Evolutionary conservation across 2,797 vertebrate genomes (phyloP).

Genomic region (Erethizon dorsatum): DNA sequence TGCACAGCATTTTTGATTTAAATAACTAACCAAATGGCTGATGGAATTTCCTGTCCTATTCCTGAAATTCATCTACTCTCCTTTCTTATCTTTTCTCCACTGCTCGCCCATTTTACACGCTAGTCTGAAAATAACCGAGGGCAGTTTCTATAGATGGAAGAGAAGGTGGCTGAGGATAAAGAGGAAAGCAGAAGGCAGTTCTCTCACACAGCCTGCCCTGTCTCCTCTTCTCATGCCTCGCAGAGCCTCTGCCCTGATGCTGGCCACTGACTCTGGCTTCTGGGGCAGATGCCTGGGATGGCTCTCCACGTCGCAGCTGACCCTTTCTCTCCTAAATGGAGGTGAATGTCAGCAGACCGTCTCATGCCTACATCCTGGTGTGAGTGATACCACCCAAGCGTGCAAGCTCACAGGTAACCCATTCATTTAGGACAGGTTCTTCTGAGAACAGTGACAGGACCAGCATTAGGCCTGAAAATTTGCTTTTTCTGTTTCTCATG

Average conservation of each 20-base stretch:
- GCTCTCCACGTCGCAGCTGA: background rate
- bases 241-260: background rate
- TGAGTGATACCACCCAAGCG: background rate
- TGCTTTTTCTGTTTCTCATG: background rate
- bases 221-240: background rate
- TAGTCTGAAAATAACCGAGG: background rate
- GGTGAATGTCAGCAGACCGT: background rate
- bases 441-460: background rate
- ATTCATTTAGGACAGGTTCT: background rate
- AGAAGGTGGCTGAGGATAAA: background rate
- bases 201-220: background rate
- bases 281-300: background rate
- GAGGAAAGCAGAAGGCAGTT: background rate
- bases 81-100: background rate
- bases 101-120: background rate
- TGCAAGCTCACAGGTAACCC: background rate
- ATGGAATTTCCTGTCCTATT: constrained; percentile 5
- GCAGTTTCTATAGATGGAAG: background rate
- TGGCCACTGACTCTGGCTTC: background rate
- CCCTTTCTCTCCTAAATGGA: background rate
- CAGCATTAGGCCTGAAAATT: background rate
- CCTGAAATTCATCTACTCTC: constrained; percentile 9
- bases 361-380: background rate
- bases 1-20: background rate
- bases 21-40: constrained; percentile 9